Evolutionary conservation across 64 coral and sea anemone genomes (phyloP), one percentile per base, ranked within the genome.

Genomic region (Porites lutea): DNA sequence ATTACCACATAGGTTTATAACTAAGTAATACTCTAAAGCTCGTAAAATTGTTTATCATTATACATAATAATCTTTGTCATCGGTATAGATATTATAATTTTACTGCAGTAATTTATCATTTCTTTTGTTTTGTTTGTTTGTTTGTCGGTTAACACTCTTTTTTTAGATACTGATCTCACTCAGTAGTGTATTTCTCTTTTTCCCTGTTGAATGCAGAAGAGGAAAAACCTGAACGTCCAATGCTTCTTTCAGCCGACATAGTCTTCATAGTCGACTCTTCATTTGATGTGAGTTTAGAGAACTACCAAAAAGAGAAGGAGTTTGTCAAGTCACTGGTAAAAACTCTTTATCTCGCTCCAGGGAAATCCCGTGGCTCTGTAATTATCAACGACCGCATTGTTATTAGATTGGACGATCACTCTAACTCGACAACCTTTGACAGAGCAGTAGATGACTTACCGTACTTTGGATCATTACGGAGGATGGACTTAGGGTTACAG

Each of bases 181-280:
- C 52, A 15, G 12, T 82, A 6, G 9, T 22, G 9, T 37, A 19
- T 27, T 23, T 52, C 7, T 86, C 16, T 45, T 89, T 3, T 52
- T 14, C 3, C 2, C 27, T 74, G 63, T 77, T 6, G 22, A 77
- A 51, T 51, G 52, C 37, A 65, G 18, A 54, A 20, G 49, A 10
- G 79, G 11, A n/a, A 1, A 13, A 15, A 11, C 75, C 52, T 57
- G 37, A 75, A 86, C 84, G 14, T 72, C 74, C 10, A 70, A 93
- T 54, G 21, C 27, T 1, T 37, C 27, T 92, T 52, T 51, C 55
- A 47, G 90, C 89, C 50, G 94, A 95, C 48, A 90, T 92, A 23
- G 55, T 95, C 10, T 88, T 95, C 66, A 53, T 92, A 37, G 46
- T 95, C 65, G 94, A 95, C 53, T 92, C 94, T 53, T 95, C 94